Base-by-base conservation (phyloP, 2,113 vertebrate species). In the Perca schrenkii region DNA sequence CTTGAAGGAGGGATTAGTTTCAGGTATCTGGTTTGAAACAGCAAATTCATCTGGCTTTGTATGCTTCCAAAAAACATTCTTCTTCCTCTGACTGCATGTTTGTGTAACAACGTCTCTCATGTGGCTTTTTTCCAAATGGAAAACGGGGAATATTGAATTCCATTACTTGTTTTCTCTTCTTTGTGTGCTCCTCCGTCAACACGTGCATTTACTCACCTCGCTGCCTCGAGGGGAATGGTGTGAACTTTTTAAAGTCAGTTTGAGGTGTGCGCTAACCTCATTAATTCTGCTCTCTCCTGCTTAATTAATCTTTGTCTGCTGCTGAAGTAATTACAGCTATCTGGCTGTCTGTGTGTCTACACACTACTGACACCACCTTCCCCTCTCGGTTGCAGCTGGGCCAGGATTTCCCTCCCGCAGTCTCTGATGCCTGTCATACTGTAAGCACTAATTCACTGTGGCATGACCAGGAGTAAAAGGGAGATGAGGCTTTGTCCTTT, bases 221-320 rank as follows among this genome's bases (percentile, higher is more conserved):
- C 58, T 47, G 43, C 74, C 86, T 80, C 84, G 28, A 12, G 4
- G 3, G 70, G 61, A 67, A 25, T 15, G 21, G 50, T 84, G 72
- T 85, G 60, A 83, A 80, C 77, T 86, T 91, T 84, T 83, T 25
- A 77, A 83, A 80, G 62, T 78, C 75, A 76, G 15, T 52, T 63
- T 78, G 82, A 91, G 80, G 70, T 90, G 79, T 60, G 70, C 25
- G 34, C 81, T 83, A 83, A 86, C 88, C 90, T 94, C 85, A 89
- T 89, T 93, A 91, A 91, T 89, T 89, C 87, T 47, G 25, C 53
- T 69, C 70, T 82, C 86, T 85, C 79, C 79, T 74, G 54, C 64
- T 85, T 91, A 92, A 94, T 93, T 94, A 91, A 91, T 94, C 89
- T 90, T 87, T 92, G 88, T 91, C 89, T 82, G 64, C 84, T 63